A percentile compares a stretch with the other conserved stretches of the same genome.
Conservation (phyloP, 2,797 vertebrate species). For the Sebastes baramenuke region DNA sequence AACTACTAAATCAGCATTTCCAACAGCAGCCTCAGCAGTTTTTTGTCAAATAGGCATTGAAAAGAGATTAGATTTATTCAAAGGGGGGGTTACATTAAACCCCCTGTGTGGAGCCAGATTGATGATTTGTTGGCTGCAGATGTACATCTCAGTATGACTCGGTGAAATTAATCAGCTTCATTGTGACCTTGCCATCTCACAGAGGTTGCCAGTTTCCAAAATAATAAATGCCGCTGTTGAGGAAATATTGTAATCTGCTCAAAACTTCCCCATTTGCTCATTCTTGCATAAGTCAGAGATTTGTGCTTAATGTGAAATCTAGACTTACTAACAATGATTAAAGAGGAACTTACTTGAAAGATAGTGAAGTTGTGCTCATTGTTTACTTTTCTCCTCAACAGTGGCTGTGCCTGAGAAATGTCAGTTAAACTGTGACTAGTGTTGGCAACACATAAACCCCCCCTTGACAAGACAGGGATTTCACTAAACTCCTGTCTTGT, state of each 20-base stretch:
- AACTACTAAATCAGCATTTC: slow-evolving; percentile 44
- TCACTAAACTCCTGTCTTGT: not conserved
- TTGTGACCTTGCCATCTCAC: not conserved
- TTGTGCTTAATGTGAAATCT: not conserved
- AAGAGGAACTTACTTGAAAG: slow-evolving; percentile 7
- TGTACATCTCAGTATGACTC: not conserved
- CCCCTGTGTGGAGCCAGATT: not conserved
- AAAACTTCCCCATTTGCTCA: not conserved
- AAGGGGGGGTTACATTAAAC: not conserved
- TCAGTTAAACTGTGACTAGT: slow-evolving; percentile 24
- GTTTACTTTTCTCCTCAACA: not conserved
- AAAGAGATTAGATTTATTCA: slow-evolving; percentile 26
- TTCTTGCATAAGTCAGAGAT: not conserved
- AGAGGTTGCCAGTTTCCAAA: not conserved
- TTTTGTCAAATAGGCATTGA: slow-evolving; percentile 19
- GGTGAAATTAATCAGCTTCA: not conserved
- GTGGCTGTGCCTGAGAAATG: not conserved
- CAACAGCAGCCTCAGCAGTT: slow-evolving; percentile 32
- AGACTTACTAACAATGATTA: not conserved
- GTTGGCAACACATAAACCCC: slow-evolving; percentile 1
- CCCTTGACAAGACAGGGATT: not conserved
- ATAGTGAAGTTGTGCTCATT: slow-evolving; percentile 9
- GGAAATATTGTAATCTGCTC: not conserved
- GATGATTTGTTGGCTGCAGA: slow-evolving; percentile 10
- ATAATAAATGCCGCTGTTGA: not conserved